A percentile compares a stretch with the other conserved stretches of the same genome.
Conservation (phyloP, 1,140 invertebrate genomes). For the Uloborus diversus region DNA sequence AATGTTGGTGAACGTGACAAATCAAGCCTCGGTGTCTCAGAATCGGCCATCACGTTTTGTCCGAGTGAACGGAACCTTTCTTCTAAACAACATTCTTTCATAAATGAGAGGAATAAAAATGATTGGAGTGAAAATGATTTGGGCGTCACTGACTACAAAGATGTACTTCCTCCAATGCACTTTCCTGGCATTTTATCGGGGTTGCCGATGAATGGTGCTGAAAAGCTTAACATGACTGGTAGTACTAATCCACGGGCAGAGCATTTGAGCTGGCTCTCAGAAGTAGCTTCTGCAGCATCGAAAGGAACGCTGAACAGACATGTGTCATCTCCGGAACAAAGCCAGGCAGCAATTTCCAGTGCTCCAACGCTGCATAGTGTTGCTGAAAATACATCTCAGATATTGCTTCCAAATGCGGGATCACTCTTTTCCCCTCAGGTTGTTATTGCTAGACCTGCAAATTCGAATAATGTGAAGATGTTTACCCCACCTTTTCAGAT, state of each 20-base stretch:
- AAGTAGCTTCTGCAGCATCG: slow-evolving; percentile 41
- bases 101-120: too few species aligned
- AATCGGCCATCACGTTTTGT: too few species aligned
- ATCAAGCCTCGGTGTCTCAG: too few species aligned
- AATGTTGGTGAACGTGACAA: too few species aligned
- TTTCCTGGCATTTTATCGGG: not conserved
- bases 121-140: too few species aligned
- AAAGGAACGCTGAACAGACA: slow-evolving; percentile 23
- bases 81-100: too few species aligned
- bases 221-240: slow-evolving; percentile 43
- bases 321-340: slow-evolving; percentile 7
- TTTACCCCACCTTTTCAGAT: slow-evolving; percentile 28
- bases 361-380: not conserved
- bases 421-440: slow-evolving; percentile 37
- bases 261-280: slow-evolving; percentile 41
- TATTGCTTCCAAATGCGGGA: slow-evolving; percentile 1
- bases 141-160: too few species aligned
- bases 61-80: too few species aligned
- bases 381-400: not conserved
- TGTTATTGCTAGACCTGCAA: not conserved
- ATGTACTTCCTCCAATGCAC: not conserved
- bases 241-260: slow-evolving; percentile 26
- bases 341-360: not conserved
- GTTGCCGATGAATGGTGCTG: slow-evolving; percentile 55
- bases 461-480: slow-evolving; percentile 12